Conservation (phyloP, 2,888 invertebrate species). For the Nomada hirtipes region DNA sequence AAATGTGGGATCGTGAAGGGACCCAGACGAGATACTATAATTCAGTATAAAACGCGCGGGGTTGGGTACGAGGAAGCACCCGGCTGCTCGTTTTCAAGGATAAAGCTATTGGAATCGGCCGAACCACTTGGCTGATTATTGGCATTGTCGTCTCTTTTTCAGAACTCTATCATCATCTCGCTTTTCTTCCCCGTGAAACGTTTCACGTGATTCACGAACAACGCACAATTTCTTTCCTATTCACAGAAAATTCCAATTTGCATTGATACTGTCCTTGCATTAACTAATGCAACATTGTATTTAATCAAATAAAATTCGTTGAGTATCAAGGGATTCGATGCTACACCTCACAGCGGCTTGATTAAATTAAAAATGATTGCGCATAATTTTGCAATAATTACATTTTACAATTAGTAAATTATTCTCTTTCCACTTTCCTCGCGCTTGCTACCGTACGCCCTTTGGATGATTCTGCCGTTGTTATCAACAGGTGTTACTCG, state of each 20-base stretch:
- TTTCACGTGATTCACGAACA: background rate
- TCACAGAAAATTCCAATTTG: background rate
- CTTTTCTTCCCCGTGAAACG: constrained; percentile 4
- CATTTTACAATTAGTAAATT: no score
- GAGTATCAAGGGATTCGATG: no score
- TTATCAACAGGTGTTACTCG: no score
- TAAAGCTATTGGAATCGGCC: constrained; percentile 75
- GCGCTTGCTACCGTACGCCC: no score
- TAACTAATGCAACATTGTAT: background rate
- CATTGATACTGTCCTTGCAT: background rate
- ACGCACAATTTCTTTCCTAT: background rate
- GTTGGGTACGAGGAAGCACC: constrained; percentile 36
- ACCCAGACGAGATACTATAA: constrained; percentile 46
- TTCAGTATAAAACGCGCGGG: constrained; percentile 53
- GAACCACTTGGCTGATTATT: constrained; percentile 82
- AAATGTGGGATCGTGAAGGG: constrained; percentile 58
- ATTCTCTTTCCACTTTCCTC: no score
- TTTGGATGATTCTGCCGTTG: no score
- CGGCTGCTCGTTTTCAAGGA: constrained; percentile 67
- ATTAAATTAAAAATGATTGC: no score
- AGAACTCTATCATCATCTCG: constrained; percentile 41
- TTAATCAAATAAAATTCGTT: no score
- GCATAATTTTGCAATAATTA: no score
- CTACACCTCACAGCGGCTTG: no score
- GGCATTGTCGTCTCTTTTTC: constrained; percentile 79